Percentiles rank a stretch among this genome's conserved stretches.
These are phyloP conservation scores for Cyprinodon tularosa DNA, from an alignment of 2,113 vertebrate species.

Conservation along the genomic window DNA sequence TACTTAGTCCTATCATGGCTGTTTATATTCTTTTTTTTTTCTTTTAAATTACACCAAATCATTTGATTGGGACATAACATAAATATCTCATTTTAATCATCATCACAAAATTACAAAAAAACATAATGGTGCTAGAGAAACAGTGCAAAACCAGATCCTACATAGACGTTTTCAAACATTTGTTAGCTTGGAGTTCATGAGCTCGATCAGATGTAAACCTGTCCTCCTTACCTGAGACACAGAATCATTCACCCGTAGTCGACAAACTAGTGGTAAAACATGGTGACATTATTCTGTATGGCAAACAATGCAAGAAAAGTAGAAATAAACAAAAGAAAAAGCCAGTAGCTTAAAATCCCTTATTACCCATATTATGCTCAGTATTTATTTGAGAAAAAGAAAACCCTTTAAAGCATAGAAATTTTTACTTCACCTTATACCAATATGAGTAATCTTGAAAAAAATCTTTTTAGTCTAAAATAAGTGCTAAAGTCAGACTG, in stretches of 20 bases:
- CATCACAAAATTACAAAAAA: conserved; percentile 17
- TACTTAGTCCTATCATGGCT: too few relatives aligned
- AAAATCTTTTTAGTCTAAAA: neutral
- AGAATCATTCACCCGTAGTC: neutral
- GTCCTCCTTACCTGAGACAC: neutral
- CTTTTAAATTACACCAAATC: neutral
- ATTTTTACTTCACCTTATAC: neutral
- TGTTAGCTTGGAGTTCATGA: neutral
- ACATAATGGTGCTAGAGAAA: neutral
- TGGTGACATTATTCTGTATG: neutral
- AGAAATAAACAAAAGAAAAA: neutral
- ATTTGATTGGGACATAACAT: neutral
- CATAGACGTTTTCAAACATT: neutral
- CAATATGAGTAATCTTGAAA: neutral
- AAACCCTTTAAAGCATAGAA: neutral
- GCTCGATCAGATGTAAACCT: neutral
- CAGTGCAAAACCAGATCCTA: neutral
- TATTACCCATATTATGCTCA: neutral
- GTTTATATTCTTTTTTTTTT: neutral
- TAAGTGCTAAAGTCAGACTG: neutral
- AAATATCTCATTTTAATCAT: conserved; percentile 4
- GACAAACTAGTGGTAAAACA: neutral
- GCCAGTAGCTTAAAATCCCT: neutral
- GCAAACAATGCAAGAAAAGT: neutral
- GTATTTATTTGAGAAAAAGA: neutral